phyloP scores from a whole-genome alignment of 2,888 invertebrate species.

The Polylopha cassiicola region DNA sequence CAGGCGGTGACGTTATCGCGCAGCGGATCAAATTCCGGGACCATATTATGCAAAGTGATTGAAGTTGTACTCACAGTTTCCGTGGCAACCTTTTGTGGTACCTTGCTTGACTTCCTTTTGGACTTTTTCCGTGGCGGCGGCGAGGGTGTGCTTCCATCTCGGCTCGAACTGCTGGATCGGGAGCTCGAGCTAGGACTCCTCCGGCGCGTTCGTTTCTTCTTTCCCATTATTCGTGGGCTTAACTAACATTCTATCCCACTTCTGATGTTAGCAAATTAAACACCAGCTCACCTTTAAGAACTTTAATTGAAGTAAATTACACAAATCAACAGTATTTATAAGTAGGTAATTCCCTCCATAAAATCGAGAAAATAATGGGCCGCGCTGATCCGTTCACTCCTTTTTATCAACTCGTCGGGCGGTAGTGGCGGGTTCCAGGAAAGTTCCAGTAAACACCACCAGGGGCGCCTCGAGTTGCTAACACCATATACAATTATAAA shows the following conservation, averaged over 20 bases:
- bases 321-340: too few relatives aligned
- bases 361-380: too few relatives aligned
- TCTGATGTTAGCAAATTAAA: neutral
- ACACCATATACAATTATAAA: too few relatives aligned
- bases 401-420: too few relatives aligned
- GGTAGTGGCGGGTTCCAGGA: too few relatives aligned
- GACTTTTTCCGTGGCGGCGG: neutral
- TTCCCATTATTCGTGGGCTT: conserved; percentile 1
- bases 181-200: neutral
- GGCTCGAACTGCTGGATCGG: neutral
- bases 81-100: neutral
- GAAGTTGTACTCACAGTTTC: conserved; percentile 9
- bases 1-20: conserved; percentile 5
- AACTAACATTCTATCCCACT: neutral
- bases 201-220: neutral
- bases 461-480: too few relatives aligned
- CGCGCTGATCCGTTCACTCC: too few relatives aligned
- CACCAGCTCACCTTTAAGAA: too few relatives aligned
- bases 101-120: neutral
- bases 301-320: too few relatives aligned
- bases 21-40: conserved; percentile 11
- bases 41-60: conserved; percentile 8
- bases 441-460: too few relatives aligned
- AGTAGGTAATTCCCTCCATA: too few relatives aligned
- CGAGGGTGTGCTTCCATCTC: neutral